phyloP scores from a whole-genome alignment of 2,888 invertebrate genomes.

The Acanthosoma haemorrhoidale region DNA sequence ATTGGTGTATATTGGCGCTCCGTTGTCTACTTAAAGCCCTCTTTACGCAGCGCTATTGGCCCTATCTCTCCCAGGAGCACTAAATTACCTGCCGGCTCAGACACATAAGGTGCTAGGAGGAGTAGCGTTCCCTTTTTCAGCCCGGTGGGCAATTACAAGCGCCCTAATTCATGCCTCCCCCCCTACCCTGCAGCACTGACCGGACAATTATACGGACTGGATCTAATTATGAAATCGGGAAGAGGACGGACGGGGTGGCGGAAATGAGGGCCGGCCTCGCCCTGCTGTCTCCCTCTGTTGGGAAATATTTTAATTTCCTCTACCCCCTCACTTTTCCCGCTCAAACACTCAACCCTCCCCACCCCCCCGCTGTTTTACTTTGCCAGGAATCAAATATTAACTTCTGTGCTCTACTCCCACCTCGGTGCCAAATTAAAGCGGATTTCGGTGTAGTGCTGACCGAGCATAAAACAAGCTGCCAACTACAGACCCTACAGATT shows the following conservation, averaged over 20 bases:
- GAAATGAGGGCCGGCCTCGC: slow-evolving; percentile 7
- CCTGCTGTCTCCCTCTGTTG: slow-evolving; percentile 31
- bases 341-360: not conserved
- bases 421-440: slow-evolving; percentile 7
- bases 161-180: not conserved
- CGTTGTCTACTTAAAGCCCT: too few species aligned
- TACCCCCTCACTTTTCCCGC: slow-evolving; percentile 26
- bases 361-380: slow-evolving; percentile 3
- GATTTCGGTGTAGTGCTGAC: slow-evolving; percentile 8
- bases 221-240: slow-evolving; percentile 6
- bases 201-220: slow-evolving; percentile 2
- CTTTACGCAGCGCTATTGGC: too few species aligned
- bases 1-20: too few species aligned
- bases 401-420: not conserved
- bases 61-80: too few species aligned
- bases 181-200: too few species aligned
- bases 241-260: not conserved
- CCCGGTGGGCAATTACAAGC: not conserved
- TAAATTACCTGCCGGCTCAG: too few species aligned
- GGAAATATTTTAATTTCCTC: slow-evolving; percentile 34
- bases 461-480: slow-evolving; percentile 3
- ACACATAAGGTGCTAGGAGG: too few species aligned
- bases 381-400: slow-evolving; percentile 15
- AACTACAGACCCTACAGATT: not conserved
- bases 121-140: not conserved